phyloP scores from a whole-genome alignment of 1,140 invertebrate genomes.

The Bombus sylvicola region DNA sequence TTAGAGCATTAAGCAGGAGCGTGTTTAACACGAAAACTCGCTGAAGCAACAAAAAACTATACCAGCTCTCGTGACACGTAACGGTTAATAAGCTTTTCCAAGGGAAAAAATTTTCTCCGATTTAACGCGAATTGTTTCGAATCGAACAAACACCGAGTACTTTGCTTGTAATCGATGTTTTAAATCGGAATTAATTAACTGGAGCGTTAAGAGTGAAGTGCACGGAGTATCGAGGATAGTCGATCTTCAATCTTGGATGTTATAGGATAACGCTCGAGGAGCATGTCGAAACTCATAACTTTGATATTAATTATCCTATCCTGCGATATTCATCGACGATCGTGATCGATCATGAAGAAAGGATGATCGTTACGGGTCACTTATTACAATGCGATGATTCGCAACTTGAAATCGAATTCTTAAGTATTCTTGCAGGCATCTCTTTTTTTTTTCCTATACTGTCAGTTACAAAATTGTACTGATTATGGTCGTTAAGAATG shows the following conservation, averaged over 20 bases:
- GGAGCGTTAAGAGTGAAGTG: conserved; percentile 1
- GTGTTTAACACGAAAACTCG: neutral
- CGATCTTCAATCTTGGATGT: neutral
- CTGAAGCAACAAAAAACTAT: neutral
- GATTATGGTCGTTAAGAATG: too few relatives aligned
- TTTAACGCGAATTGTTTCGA: neutral
- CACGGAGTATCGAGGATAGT: neutral
- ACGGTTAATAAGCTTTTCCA: neutral
- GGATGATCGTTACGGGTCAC: neutral
- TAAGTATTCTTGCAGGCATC: neutral
- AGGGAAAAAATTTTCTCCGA: neutral
- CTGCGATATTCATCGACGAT: neutral
- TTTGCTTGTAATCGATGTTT: neutral
- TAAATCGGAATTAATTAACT: conserved; percentile 28
- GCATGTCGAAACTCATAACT: neutral
- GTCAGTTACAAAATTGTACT: too few relatives aligned
- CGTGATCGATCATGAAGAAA: neutral
- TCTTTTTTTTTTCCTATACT: neutral
- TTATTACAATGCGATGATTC: neutral
- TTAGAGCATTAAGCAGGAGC: neutral
- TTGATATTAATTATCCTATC: conserved; percentile 8
- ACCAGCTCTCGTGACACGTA: neutral
- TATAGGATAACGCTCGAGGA: neutral
- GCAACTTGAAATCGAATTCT: neutral
- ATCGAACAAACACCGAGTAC: neutral